Evolutionary conservation across 2,888 invertebrate genomes (phyloP).

Genomic region (Deladenus siricidicola): DNA sequence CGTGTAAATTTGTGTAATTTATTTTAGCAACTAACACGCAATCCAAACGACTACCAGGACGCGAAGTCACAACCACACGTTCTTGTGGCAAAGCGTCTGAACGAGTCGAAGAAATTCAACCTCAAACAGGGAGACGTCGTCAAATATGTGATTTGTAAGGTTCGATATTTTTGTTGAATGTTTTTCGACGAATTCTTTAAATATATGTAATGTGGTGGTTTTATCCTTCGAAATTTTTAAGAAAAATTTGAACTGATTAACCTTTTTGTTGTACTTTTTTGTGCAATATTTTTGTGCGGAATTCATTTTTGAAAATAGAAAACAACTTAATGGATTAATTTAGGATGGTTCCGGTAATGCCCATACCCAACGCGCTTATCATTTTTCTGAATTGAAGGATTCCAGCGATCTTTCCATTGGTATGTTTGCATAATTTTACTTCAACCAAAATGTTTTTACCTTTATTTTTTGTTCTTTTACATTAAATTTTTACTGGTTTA

Average conservation of each 20-base stretch:
- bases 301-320: constrained; percentile 1
- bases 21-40: constrained; percentile 76
- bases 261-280: not conserved
- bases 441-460: too few species aligned
- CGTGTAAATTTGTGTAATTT: not conserved
- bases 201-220: not conserved
- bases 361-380: constrained; percentile 84
- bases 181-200: not conserved
- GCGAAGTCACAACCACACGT: constrained; percentile 77
- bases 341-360: constrained; percentile 68
- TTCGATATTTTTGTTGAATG: not conserved
- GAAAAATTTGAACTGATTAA: not conserved
- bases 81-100: constrained; percentile 79
- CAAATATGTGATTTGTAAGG: constrained; percentile 83
- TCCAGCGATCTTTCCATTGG: constrained; percentile 6
- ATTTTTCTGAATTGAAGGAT: constrained; percentile 74
- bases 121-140: constrained; percentile 89
- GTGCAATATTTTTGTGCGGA: constrained; percentile 1
- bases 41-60: constrained; percentile 83
- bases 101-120: constrained; percentile 59
- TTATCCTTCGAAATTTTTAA: too few species aligned
- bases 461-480: not conserved
- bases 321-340: not conserved
- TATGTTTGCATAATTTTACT: too few species aligned
- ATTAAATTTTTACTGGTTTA: not conserved